A percentile compares a stretch with the other conserved stretches of the same genome.
Evolutionary conservation across 2,888 invertebrate genomes (phyloP).

Genomic region (Merodon equestris): DNA sequence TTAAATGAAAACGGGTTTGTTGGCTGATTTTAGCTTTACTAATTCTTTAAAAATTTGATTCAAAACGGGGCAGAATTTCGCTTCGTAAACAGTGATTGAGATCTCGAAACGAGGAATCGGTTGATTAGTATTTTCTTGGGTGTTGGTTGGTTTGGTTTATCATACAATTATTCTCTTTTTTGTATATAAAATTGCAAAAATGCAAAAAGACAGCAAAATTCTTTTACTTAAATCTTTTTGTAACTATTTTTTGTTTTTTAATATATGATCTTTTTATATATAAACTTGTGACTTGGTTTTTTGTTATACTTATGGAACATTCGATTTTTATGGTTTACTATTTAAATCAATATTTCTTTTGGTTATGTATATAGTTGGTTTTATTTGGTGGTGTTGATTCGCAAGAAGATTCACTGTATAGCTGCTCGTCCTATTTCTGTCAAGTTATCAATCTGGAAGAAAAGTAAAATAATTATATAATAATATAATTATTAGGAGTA

Average conservation of each 20-base stretch:
- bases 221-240: slow-evolving; percentile 69
- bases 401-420: slow-evolving; percentile 60
- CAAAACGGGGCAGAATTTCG: slow-evolving; percentile 10
- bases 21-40: slow-evolving; percentile 71
- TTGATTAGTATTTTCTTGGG: slow-evolving; percentile 21
- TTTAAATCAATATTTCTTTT: slow-evolving; percentile 60
- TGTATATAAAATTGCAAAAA: slow-evolving; percentile 79
- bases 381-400: slow-evolving; percentile 75
- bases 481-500: not conserved
- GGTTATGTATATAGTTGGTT: slow-evolving; percentile 76
- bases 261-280: slow-evolving; percentile 69
- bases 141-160: slow-evolving; percentile 42
- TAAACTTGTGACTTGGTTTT: slow-evolving; percentile 69
- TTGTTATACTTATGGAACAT: slow-evolving; percentile 76
- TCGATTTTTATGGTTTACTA: slow-evolving; percentile 71
- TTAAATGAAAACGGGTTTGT: too few relatives aligned
- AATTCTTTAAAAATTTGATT: slow-evolving; percentile 62
- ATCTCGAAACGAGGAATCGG: slow-evolving; percentile 40
- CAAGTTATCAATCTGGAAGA: slow-evolving; percentile 53
- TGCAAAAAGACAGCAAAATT: slow-evolving; percentile 79
- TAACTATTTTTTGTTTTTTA: slow-evolving; percentile 70
- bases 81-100: slow-evolving; percentile 16
- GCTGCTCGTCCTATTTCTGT: slow-evolving; percentile 15
- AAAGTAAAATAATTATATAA: not conserved
- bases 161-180: slow-evolving; percentile 66